A percentile compares a stretch with the other conserved stretches of the same genome.
phyloP scores from a whole-genome alignment of 2,888 invertebrate species.

The Idaea aversata region DNA sequence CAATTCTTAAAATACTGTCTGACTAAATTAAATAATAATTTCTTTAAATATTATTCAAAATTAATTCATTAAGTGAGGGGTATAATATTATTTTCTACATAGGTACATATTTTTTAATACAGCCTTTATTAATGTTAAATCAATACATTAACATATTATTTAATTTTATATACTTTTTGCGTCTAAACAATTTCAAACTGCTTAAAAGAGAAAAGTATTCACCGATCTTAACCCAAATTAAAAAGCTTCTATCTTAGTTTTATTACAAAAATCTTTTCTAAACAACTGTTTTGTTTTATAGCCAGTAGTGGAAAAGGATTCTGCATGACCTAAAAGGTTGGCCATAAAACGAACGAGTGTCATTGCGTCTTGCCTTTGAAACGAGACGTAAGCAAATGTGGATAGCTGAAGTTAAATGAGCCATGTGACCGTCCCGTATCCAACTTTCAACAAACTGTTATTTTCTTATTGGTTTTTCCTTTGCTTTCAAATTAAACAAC shows the following conservation, averaged over 20 bases:
- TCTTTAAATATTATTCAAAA: no score
- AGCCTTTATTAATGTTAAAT: no score
- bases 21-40: not conserved
- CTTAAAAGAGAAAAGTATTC: no score
- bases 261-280: slow-evolving; percentile 7
- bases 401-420: slow-evolving; percentile 65
- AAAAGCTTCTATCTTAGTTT: slow-evolving; percentile 10
- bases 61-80: no score
- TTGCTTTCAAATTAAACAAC: slow-evolving; percentile 47
- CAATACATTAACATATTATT: no score
- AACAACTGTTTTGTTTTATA: slow-evolving; percentile 14
- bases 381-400: slow-evolving; percentile 65
- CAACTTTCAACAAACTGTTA: slow-evolving; percentile 51
- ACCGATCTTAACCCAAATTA: not conserved
- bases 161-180: no score
- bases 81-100: no score
- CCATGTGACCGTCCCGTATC: slow-evolving; percentile 51
- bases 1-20: not conserved
- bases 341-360: slow-evolving; percentile 63
- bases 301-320: slow-evolving; percentile 41
- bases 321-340: slow-evolving; percentile 52
- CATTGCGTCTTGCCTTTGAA: slow-evolving; percentile 53
- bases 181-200: no score
- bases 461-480: slow-evolving; percentile 48
- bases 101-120: no score